Base-by-base conservation (phyloP, 2,113 vertebrate genomes). In the Anolis carolinensis region DNA sequence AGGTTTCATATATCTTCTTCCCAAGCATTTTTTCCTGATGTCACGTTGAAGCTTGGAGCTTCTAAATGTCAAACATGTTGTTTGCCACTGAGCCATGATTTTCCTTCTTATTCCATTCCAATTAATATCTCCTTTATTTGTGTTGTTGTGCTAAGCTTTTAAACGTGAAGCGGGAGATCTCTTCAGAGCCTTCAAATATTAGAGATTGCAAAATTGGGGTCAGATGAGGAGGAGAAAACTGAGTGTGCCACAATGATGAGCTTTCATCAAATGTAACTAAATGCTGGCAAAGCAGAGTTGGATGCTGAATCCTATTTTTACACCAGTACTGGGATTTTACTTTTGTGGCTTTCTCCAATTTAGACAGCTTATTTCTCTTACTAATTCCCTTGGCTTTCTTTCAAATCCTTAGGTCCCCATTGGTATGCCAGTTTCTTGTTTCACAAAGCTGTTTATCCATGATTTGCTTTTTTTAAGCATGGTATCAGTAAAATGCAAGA, bases 331-430 rank as follows among this genome's bases (percentile, higher is more conserved):
- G 27, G 1, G 72, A 44, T 0, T 77, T 59, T 52, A 1, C 48
- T 70, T 86, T 71, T 73, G 7, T 78, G 68, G 71, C 8, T 65
- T 87, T 25, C 11, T 68, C 32, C 30, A 73, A 30, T 82, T 87
- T 81, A 13, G 70, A 18, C 25, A 4, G 0, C 48, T 74, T 82
- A 25, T 65, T 88, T 84, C 39, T 82, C 23, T 73, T 80, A 52
- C 20, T 62, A 77, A 83, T 92, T 92, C 39, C 10, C 21, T 78
- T 77, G 86, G 70, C 32, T 92, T 48, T 80, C 30, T 85, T 94
- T 89, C 72, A 84, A 67, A 88, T 71, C 62, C 7, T 87, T 81
- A 77, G 25, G 36, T 1, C 0, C 44, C 11, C 79, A 25, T 1
- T 78, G 18, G 1, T 62, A 1, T 79, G 9, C 74, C 84, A 62